Percentiles rank a stretch among this genome's conserved stretches.
These are phyloP conservation scores for Drosophila ohnishii DNA, from an alignment of 1,140 invertebrate species.

Conservation along the genomic window DNA sequence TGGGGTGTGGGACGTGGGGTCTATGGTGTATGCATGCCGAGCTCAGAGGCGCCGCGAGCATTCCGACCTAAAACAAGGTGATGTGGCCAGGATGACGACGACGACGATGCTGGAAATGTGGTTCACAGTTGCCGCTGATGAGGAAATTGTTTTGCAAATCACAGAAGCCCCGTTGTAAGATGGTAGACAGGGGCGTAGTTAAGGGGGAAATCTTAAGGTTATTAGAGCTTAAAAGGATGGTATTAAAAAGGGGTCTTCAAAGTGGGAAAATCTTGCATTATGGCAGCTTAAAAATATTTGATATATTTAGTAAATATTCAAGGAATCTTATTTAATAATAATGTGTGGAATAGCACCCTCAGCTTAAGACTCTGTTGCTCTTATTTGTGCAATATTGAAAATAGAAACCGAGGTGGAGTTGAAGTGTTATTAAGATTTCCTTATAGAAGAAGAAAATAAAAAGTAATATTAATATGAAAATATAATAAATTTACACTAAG, in stretches of 20 bases:
- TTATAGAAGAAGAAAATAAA: background rate
- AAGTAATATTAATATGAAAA: background rate
- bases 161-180: constrained; percentile 34
- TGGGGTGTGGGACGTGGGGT: background rate
- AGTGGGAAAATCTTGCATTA: background rate
- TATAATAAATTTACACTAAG: no score
- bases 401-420: background rate
- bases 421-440: background rate
- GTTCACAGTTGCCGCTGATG: constrained; percentile 59
- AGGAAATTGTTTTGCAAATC: constrained; percentile 77
- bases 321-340: background rate
- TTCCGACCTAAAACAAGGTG: constrained; percentile 61
- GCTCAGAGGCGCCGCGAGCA: constrained; percentile 63
- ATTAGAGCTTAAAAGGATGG: background rate
- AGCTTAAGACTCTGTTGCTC: background rate
- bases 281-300: background rate
- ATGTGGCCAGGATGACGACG: constrained; percentile 53
- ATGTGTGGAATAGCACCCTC: background rate
- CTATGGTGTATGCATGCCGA: constrained; percentile 9
- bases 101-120: constrained; percentile 56
- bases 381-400: constrained; percentile 1
- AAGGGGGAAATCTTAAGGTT: background rate
- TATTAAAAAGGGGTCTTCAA: background rate
- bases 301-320: background rate
- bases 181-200: background rate